These are phyloP conservation scores for Escarpia spicata DNA, from an alignment of 2,888 invertebrate species.

Conservation along the genomic window DNA sequence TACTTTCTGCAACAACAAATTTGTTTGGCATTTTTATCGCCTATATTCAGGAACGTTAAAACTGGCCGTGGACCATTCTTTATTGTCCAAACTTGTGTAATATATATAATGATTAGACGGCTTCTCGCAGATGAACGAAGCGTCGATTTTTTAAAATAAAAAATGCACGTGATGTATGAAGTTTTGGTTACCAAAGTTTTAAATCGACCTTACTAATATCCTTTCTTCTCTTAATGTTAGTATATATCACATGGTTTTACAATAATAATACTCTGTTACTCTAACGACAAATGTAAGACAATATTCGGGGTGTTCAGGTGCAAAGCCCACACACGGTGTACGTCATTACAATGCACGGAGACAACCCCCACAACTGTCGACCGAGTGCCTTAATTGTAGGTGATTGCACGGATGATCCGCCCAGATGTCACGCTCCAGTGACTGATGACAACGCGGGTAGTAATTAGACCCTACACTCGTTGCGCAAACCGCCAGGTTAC, in stretches of 20 bases:
- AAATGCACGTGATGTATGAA: no score
- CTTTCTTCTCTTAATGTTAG: no score
- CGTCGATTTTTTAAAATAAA: no score
- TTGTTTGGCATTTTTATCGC: not conserved
- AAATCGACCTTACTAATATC: no score
- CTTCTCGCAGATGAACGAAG: no score
- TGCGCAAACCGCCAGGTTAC: not conserved
- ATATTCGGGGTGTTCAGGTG: not conserved
- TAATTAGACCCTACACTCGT: not conserved
- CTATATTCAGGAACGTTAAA: not conserved
- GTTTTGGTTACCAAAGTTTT: no score
- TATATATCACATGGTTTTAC: no score
- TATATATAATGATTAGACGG: no score
- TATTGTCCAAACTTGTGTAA: no score
- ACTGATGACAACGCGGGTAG: not conserved
- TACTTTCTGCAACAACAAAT: not conserved
- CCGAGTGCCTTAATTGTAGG: not conserved
- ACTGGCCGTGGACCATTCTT: no score
- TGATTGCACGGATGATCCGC: not conserved
- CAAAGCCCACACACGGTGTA: not conserved
- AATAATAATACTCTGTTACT: no score
- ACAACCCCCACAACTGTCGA: not conserved
- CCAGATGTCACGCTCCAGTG: constrained; percentile 8
- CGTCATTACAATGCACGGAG: not conserved
- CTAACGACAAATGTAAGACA: no score